Conservation (phyloP, 2,888 invertebrate species). For the Temnothorax ravouxi region DNA sequence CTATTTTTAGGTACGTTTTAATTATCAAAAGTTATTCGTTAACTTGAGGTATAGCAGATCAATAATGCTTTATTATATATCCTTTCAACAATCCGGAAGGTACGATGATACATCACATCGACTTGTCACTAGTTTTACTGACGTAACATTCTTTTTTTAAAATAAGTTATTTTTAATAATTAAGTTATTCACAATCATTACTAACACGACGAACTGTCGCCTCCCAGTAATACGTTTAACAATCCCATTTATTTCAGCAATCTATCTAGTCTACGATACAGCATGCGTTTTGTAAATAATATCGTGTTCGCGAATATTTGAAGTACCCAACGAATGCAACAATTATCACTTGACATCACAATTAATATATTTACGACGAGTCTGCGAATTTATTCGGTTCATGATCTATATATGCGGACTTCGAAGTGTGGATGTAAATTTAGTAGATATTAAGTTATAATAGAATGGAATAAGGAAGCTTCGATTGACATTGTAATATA, state of each 20-base stretch:
- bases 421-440: neutral
- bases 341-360: neutral
- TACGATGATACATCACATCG: neutral
- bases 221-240: neutral
- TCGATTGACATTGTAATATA: slow-evolving; percentile 34
- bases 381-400: neutral
- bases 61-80: neutral
- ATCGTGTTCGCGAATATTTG: slow-evolving; percentile 24
- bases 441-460: neutral
- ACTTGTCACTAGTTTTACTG: slow-evolving; percentile 15
- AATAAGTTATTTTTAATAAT: neutral
- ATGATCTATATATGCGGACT: neutral
- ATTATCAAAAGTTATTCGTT: neutral
- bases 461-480: neutral
- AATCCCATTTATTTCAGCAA: slow-evolving; percentile 29
- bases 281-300: slow-evolving; percentile 50
- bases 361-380: neutral
- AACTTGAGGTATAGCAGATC: neutral
- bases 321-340: neutral
- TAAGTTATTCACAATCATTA: neutral
- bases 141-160: neutral
- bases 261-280: slow-evolving; percentile 43
- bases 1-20: neutral
- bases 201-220: neutral
- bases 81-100: neutral